Base-by-base conservation (phyloP, 1,140 invertebrate genomes). In the Aphaenogaster ashmeadi region DNA sequence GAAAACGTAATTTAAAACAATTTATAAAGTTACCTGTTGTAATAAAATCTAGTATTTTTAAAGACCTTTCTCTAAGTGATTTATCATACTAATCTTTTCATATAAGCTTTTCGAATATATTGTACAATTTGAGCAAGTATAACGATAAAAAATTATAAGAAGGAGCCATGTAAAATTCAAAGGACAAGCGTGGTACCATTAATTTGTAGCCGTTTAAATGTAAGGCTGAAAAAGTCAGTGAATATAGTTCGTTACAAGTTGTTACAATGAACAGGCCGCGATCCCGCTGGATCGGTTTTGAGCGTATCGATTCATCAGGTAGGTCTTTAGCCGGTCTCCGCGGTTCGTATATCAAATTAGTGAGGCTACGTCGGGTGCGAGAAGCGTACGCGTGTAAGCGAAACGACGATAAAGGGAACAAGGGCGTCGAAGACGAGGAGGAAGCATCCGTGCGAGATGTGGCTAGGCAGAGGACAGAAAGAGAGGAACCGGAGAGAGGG, bases 161-260 rank as follows among this genome's bases (percentile, higher is more conserved):
- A 84, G 38, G 8, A 58, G 44, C 27, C 33, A 18, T 56, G 64
- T 60, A 81, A 81, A 38, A 81, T 56, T 81, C 36, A 47, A 60
- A 33, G 8, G n/a, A 69, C 64, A 69, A 50, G 41, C 54, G 9
- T 60, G 11, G 44, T 50, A 50, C 1, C 44, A 50, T 84, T 62
- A 50, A 84, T 84, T 75, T 75, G 54, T 81, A 69, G 47, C 47
- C 36, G 21, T 47, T 81, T 33, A 81, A 75, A 60, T 13, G 41
- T 62, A 47, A 84, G 44, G 33, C n/a, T 11, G 38, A 56, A 54
- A 71, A 79, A 91, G 83, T 86, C 87, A 92, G 89, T 93, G 91
- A 94, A 94, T 93, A 93, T 90, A 93, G 88, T 89, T 91, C 91
- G 90, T 89, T 92, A 94, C 54, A 84, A 62, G 69, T 38, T 44